Base-by-base conservation (phyloP, 2,888 invertebrate species). In the Metacarcinus magister region DNA sequence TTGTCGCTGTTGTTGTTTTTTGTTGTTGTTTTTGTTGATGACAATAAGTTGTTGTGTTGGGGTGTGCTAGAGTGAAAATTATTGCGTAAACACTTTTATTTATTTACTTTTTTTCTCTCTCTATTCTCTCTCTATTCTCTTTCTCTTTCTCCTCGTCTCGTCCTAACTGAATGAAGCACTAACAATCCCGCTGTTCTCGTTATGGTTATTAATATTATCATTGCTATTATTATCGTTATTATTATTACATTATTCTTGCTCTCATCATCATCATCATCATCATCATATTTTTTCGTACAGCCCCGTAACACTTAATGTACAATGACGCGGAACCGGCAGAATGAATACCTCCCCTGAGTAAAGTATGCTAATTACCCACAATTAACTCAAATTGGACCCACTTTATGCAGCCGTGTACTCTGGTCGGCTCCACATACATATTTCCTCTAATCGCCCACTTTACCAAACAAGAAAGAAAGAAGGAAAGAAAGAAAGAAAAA, bases 221-320 rank as follows among this genome's bases (percentile, higher is more conserved):
- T 54, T 54, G 54, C 16, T 54, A 3, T 54, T 54, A 13, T 13
- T 54, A 54, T 54, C 2, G 2, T 54, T 54, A 54, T 54, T 54
- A 54, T 54, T 54, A 54, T 54, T 54, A 54, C 54, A 67, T 23
- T 2, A 67, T 67, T 10, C 5, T 23, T 23, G 23, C 23, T 23
- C 13, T 67, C 67, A 67, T 67, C 67, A 67, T 67, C 67, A 67
- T 67, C 67, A 67, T 67, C 67, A 67, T 67, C 23, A 67, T 67
- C 67, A 67, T 67, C 67, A 67, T 67, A 3, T 67, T 67, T 23
- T 23, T 67, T 39, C 39, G 39, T n/a, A 67, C 67, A 13, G 0
- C n/a, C 48, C 13, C 4, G 48, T 48, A 19, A 13, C 8, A 13
- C 48, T 48, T 48, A 54, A 13, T 19, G 19, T 19, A 54, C 2